Evolutionary conservation across 2,797 vertebrate species (phyloP).

Genomic region (Malacoraja senta): DNA sequence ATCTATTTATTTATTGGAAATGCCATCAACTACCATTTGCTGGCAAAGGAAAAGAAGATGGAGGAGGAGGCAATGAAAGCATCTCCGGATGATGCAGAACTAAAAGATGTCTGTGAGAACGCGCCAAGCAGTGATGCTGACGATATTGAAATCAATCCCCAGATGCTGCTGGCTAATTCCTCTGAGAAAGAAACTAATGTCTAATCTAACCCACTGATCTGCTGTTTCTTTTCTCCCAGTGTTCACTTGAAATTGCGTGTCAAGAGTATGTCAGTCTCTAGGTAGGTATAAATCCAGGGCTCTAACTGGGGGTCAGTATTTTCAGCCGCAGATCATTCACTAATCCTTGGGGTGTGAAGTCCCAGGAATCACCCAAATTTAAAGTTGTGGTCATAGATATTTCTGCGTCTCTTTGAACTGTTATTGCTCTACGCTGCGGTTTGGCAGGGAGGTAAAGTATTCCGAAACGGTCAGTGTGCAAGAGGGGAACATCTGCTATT

Average conservation of each 20-base stretch:
- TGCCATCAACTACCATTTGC: slow-evolving; percentile 82
- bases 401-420: background rate
- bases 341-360: background rate
- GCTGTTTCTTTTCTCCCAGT: background rate
- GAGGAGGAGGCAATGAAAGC: slow-evolving; percentile 59
- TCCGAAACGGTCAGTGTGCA: background rate
- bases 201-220: slow-evolving; percentile 51
- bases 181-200: slow-evolving; percentile 90
- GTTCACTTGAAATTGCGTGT: slow-evolving; percentile 24
- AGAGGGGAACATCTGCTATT: background rate
- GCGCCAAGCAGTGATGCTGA: slow-evolving; percentile 51
- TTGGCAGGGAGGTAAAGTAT: background rate
- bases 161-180: slow-evolving; percentile 50
- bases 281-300: background rate
- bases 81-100: slow-evolving; percentile 46
- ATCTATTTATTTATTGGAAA: slow-evolving; percentile 91
- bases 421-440: background rate
- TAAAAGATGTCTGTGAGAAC: slow-evolving; percentile 57
- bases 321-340: background rate
- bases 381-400: background rate
- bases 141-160: slow-evolving; percentile 49
- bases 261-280: background rate
- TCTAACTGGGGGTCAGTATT: slow-evolving; percentile 2
- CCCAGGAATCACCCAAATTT: background rate
- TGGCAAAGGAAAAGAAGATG: slow-evolving; percentile 71